A percentile compares a stretch with the other conserved stretches of the same genome.
phyloP scores from a whole-genome alignment of 2,888 invertebrate genomes.

The Andrena praecox region DNA sequence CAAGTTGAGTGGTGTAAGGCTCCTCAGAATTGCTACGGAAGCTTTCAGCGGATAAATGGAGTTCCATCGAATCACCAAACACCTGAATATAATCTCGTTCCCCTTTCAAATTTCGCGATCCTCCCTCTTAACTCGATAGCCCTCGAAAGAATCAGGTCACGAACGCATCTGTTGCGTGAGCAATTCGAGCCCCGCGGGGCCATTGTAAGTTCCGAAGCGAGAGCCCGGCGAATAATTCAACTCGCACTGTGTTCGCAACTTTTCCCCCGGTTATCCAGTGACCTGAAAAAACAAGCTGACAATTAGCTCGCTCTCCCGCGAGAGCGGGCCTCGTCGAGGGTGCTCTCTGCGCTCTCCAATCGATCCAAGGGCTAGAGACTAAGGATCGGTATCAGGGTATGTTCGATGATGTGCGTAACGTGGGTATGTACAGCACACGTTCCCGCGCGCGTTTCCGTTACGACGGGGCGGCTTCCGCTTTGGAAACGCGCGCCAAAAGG shows the following conservation, averaged over 20 bases:
- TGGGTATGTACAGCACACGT: conserved; percentile 61
- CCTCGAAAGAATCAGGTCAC: too few species aligned
- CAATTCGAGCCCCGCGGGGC: too few species aligned
- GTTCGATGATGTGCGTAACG: conserved; percentile 61
- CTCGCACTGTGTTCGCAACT: background rate
- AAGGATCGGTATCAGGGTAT: conserved; percentile 60
- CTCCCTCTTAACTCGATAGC: too few species aligned
- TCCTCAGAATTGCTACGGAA: too few species aligned
- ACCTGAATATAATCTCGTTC: too few species aligned
- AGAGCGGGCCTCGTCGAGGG: conserved; percentile 27
- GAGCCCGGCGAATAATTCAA: background rate
- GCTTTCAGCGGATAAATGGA: too few species aligned
- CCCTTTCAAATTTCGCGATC: too few species aligned
- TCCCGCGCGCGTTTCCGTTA: conserved; percentile 8
- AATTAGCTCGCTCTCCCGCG: conserved; percentile 18
- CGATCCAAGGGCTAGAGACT: conserved; percentile 59
- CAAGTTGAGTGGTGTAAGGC: too few species aligned
- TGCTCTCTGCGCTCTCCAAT: conserved; percentile 58
- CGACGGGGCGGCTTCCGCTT: background rate
- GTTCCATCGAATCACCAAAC: too few species aligned
- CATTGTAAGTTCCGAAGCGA: background rate
- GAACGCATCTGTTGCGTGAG: too few species aligned
- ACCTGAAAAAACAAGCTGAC: background rate
- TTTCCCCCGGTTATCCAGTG: conserved; percentile 9
- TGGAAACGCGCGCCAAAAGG: conserved; percentile 24